These are phyloP conservation scores for Gallinago undulata DNA, from an alignment of 2,113 vertebrate genomes.

Conservation along the genomic window DNA sequence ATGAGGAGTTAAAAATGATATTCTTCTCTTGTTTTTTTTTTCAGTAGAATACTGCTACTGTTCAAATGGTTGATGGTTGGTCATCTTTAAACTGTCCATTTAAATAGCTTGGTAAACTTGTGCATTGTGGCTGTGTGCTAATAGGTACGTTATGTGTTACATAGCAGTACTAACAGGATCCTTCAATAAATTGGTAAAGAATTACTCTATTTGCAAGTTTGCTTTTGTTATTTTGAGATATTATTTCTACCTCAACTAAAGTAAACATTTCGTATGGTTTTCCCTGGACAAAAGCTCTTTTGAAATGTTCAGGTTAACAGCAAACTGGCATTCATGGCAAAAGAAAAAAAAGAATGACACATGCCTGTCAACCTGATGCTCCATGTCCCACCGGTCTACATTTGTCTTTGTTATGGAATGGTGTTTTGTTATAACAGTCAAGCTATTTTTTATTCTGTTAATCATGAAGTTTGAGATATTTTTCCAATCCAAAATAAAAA, in stretches of 20 bases:
- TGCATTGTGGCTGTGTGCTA: not conserved
- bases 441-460: not conserved
- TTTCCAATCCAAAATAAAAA: not conserved
- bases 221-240: not conserved
- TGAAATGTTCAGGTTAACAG: not conserved
- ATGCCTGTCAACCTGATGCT: not conserved
- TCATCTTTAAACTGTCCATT: not conserved
- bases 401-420: not conserved
- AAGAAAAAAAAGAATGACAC: not conserved
- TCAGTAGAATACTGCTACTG: not conserved
- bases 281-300: not conserved
- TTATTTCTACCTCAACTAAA: not conserved
- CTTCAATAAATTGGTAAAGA: not conserved
- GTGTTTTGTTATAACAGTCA: not conserved
- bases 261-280: not conserved
- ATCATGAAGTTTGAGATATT: not conserved
- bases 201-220: not conserved
- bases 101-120: not conserved
- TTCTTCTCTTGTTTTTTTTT: not conserved
- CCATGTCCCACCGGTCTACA: not conserved
- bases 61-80: not conserved
- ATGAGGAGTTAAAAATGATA: no score
- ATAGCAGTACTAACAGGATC: not conserved
- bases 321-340: not conserved
- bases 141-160: not conserved